A percentile compares a stretch with the other conserved stretches of the same genome.
phyloP scores from a whole-genome alignment of 2,113 vertebrate genomes.

The Holacanthus passer region DNA sequence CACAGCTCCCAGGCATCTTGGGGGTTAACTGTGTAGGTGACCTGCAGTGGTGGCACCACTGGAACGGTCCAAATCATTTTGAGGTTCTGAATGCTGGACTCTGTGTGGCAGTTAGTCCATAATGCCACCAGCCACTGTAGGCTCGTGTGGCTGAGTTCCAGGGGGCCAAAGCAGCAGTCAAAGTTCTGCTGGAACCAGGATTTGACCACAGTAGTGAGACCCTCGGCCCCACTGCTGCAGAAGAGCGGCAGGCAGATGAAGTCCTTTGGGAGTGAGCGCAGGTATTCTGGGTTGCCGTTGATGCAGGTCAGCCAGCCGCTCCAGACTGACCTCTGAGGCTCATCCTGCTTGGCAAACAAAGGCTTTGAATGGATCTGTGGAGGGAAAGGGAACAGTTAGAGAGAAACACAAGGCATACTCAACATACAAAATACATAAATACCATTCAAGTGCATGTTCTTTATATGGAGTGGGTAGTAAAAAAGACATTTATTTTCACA shows the following conservation, averaged over 20 bases:
- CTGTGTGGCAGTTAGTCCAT: conserved; percentile 89
- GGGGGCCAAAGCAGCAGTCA: conserved; percentile 90
- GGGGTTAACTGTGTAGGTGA: conserved; percentile 87
- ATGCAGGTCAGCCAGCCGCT: conserved; percentile 91
- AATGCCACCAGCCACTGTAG: conserved; percentile 93
- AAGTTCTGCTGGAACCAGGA: conserved; percentile 93
- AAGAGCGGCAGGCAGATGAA: conserved; percentile 93
- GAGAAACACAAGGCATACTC: neutral
- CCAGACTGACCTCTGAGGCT: conserved; percentile 86
- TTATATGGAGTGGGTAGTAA: no score
- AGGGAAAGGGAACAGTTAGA: neutral
- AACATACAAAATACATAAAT: neutral
- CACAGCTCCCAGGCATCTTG: conserved; percentile 92
- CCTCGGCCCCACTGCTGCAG: conserved; percentile 85
- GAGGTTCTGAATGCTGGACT: conserved; percentile 72
- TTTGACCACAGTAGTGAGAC: conserved; percentile 85
- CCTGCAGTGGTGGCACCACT: conserved; percentile 82
- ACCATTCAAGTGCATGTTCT: no score
- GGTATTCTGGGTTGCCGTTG: conserved; percentile 84
- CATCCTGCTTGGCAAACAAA: conserved; percentile 63
- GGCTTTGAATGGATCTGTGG: conserved; percentile 85
- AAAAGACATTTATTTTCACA: no score
- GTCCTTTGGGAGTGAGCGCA: conserved; percentile 81
- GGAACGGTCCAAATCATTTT: conserved; percentile 91
- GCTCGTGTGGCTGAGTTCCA: conserved; percentile 87